Evolutionary conservation across 30 jellyfish, hydroid and myxozoan species (phyloP).

Genomic region (Mastigias papua): DNA sequence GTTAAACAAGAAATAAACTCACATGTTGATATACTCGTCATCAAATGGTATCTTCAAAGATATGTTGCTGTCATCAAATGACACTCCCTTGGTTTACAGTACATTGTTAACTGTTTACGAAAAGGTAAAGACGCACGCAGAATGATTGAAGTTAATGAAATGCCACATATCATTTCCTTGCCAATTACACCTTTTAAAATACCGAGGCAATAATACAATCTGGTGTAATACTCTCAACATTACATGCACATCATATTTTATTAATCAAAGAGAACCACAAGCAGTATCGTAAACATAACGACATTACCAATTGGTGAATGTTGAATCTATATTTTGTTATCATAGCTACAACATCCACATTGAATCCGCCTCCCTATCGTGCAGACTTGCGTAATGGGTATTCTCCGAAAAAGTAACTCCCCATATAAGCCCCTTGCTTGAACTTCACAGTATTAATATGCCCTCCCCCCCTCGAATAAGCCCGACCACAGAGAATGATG

Average conservation of each 20-base stretch:
- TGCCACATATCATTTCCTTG: too few relatives aligned
- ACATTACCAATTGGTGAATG: not conserved
- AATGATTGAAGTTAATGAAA: too few relatives aligned
- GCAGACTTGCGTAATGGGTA: not conserved
- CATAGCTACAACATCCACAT: conserved; percentile 22
- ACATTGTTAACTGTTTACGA: not conserved
- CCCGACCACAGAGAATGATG: too few relatives aligned
- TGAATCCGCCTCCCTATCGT: conserved; percentile 9
- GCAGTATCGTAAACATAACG: not conserved
- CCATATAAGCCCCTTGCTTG: too few relatives aligned
- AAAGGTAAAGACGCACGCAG: not conserved
- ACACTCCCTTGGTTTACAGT: not conserved
- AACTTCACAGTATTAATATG: too few relatives aligned
- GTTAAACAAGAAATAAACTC: not conserved
- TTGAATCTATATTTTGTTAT: not conserved
- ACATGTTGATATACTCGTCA: not conserved
- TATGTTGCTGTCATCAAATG: not conserved
- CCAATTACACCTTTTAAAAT: not conserved
- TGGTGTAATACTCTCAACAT: not conserved
- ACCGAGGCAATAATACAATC: not conserved
- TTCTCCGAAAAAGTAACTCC: too few relatives aligned
- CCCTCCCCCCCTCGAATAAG: too few relatives aligned
- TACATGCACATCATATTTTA: not conserved
- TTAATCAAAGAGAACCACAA: conserved; percentile 13
- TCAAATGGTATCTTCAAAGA: not conserved